These are phyloP conservation scores for Yasuhikotakia modesta DNA, from an alignment of 2,797 vertebrate genomes.

Conservation along the genomic window DNA sequence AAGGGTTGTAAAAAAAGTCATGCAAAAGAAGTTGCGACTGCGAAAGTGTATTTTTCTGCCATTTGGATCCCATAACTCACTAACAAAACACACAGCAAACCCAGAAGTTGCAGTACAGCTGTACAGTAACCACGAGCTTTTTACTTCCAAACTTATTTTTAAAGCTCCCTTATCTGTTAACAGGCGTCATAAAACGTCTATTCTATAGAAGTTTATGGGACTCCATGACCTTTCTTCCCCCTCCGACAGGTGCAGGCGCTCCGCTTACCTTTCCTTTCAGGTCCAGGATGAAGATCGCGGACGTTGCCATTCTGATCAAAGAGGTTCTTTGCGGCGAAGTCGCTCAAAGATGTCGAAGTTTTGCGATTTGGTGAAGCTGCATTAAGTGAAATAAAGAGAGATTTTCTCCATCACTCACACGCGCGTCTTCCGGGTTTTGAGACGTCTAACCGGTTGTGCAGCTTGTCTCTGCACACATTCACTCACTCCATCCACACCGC, in stretches of 20 bases:
- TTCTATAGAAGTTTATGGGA: not conserved
- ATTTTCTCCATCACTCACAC: slow-evolving; percentile 42
- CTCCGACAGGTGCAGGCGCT: slow-evolving; percentile 38
- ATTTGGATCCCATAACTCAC: not conserved
- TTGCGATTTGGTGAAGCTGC: slow-evolving; percentile 5
- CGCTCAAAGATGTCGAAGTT: not conserved
- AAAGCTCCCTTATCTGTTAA: not conserved
- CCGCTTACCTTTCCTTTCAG: slow-evolving; percentile 83
- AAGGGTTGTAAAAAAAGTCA: too few relatives aligned
- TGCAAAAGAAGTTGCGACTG: not conserved
- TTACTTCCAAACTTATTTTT: not conserved
- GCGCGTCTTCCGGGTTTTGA: slow-evolving; percentile 60
- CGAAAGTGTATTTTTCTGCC: too few relatives aligned
- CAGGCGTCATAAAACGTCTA: not conserved
- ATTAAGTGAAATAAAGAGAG: slow-evolving; percentile 22
- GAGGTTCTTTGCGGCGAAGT: not conserved
- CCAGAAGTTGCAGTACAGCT: not conserved
- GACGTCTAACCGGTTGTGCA: slow-evolving; percentile 69
- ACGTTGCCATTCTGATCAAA: slow-evolving; percentile 75
- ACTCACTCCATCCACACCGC: not conserved
- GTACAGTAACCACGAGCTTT: not conserved
- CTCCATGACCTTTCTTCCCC: slow-evolving; percentile 22
- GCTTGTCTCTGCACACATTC: slow-evolving; percentile 51
- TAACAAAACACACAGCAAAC: not conserved
- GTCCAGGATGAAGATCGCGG: slow-evolving; percentile 82